Evolutionary conservation across 2,888 invertebrate genomes (phyloP).

Genomic region (Erebia ligea): DNA sequence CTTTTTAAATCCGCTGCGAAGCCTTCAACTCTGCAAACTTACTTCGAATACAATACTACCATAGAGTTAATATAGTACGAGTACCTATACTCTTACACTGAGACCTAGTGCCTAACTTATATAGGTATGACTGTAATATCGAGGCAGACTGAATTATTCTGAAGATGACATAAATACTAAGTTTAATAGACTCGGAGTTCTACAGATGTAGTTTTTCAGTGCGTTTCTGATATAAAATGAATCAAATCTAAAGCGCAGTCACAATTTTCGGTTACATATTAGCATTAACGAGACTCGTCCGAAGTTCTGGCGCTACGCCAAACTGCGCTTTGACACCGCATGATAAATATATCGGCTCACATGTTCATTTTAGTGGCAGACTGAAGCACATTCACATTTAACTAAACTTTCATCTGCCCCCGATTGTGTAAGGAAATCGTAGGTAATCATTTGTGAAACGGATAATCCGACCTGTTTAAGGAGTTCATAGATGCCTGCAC

Average conservation of each 20-base stretch:
- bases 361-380: slow-evolving; percentile 15
- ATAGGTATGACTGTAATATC: not conserved
- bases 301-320: slow-evolving; percentile 18
- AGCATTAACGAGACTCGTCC: slow-evolving; percentile 15
- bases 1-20: no score
- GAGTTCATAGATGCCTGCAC: no score
- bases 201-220: not conserved
- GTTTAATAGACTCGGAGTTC: no score
- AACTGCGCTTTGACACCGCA: slow-evolving; percentile 22
- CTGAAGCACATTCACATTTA: not conserved
- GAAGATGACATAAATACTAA: no score
- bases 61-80: no score
- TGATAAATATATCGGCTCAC: slow-evolving; percentile 24
- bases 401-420: not conserved
- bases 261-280: slow-evolving; percentile 23
- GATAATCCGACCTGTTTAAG: no score
- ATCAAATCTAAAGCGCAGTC: slow-evolving; percentile 3
- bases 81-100: no score
- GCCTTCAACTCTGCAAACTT: no score
- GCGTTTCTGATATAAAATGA: slow-evolving; percentile 7
- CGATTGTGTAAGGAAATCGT: no score
- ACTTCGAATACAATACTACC: no score
- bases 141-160: not conserved
- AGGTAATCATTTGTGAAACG: no score
- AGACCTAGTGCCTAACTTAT: no score